Percentiles rank a stretch among this genome's conserved stretches.
These are phyloP conservation scores for Caenorhabditis zanzibari DNA, from an alignment of 2,888 invertebrate species.

Conservation along the genomic window DNA sequence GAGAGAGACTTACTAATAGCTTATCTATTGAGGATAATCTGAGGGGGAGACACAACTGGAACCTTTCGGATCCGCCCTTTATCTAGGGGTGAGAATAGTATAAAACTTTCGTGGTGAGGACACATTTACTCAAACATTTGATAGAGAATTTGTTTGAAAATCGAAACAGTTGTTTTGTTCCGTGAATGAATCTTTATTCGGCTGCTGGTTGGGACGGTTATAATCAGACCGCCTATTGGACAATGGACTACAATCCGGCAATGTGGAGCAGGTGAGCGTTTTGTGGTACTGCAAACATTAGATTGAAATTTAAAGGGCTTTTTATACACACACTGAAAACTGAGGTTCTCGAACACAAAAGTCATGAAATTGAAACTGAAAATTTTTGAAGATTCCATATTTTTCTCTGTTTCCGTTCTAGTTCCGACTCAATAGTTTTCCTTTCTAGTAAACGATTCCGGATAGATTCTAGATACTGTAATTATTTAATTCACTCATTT, in stretches of 20 bases:
- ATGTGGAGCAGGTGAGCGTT: conserved; percentile 29
- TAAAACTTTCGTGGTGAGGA: conserved; percentile 1
- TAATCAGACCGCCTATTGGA: conserved; percentile 40
- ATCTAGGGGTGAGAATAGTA: conserved; percentile 8
- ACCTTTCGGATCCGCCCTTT: conserved; percentile 32
- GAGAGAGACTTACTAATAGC: not conserved
- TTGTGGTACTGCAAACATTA: too few species aligned
- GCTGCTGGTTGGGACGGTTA: not conserved
- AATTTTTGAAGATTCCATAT: too few species aligned
- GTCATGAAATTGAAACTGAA: too few species aligned
- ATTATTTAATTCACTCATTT: too few species aligned
- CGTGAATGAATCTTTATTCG: conserved; percentile 39
- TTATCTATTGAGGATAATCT: not conserved
- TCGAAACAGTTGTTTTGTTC: not conserved
- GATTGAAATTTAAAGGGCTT: not conserved
- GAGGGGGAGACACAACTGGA: conserved; percentile 37
- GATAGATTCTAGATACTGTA: too few species aligned
- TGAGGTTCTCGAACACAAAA: too few species aligned
- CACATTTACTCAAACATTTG: not conserved
- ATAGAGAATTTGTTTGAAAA: not conserved
- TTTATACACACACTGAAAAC: not conserved
- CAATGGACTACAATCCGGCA: conserved; percentile 21
- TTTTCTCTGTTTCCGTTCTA: too few species aligned
- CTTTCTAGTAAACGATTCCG: too few species aligned
- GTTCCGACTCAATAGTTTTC: too few species aligned